phyloP scores from a whole-genome alignment of 2,888 invertebrate species.

The Cecidostiba fungosa region DNA sequence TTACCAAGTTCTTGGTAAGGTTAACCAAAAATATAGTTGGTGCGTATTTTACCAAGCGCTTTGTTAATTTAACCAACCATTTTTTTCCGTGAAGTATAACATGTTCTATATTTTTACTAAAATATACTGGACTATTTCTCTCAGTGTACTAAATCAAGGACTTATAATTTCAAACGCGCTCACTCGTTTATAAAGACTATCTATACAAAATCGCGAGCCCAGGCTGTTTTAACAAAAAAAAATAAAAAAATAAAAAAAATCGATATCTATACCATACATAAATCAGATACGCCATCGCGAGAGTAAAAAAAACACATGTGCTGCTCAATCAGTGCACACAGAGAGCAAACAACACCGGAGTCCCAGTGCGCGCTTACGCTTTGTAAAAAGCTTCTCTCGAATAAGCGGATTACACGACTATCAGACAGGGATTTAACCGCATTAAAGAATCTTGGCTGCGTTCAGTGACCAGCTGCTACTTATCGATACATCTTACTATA shows the following conservation, averaged over 20 bases:
- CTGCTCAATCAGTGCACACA: neutral
- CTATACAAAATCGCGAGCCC: slow-evolving; percentile 5
- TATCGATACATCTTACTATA: slow-evolving; percentile 50
- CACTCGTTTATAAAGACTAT: no score
- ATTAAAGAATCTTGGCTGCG: slow-evolving; percentile 54
- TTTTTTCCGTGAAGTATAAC: no score
- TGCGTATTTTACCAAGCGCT: no score
- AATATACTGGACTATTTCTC: no score
- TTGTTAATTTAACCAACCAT: no score
- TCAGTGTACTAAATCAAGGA: no score
- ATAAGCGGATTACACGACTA: slow-evolving; percentile 60
- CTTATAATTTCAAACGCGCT: no score
- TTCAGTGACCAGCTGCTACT: slow-evolving; percentile 52
- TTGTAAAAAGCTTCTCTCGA: slow-evolving; percentile 7
- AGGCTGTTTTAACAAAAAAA: neutral
- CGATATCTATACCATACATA: neutral
- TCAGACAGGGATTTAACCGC: slow-evolving; percentile 40
- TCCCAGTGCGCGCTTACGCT: neutral
- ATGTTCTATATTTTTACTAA: no score
- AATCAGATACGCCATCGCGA: neutral
- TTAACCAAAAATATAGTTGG: no score
- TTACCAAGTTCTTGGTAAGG: no score
- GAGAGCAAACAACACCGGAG: neutral
- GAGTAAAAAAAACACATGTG: neutral
- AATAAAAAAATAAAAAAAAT: neutral